Conservation (phyloP, 37 sponge, comb jelly and placozoan genomes). For the Beroe ovata region DNA sequence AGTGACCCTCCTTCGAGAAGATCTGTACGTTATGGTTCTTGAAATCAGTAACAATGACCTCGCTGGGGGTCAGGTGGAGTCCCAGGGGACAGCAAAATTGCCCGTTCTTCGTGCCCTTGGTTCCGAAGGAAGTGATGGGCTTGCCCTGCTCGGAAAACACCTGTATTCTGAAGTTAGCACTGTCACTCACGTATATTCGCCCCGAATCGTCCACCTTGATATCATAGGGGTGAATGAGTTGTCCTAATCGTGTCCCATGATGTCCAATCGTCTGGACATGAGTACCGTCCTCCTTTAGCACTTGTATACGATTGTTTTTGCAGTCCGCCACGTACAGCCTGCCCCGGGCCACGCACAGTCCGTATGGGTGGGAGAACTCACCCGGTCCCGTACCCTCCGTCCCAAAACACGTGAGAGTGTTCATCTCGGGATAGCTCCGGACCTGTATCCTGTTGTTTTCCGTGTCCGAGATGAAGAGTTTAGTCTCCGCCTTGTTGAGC, state of each 20-base stretch:
- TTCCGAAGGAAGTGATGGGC: not conserved
- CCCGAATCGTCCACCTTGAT: constrained; percentile 11
- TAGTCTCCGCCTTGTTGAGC: constrained; percentile 30
- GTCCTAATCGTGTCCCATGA: constrained; percentile 2
- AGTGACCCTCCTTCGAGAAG: not conserved
- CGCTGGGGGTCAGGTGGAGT: not conserved
- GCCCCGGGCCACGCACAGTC: not conserved
- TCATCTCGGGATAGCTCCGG: constrained; percentile 1
- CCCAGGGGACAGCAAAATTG: constrained; percentile 16
- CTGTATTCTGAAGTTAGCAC: constrained; percentile 49
- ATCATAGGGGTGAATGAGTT: constrained; percentile 34
- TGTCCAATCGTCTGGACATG: not conserved
- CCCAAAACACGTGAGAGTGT: constrained; percentile 5
- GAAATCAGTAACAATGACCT: not conserved
- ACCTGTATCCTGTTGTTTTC: constrained; percentile 30
- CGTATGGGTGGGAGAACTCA: constrained; percentile 33
- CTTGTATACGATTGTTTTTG: constrained; percentile 3
- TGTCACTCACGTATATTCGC: constrained; percentile 11
- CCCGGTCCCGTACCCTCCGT: not conserved
- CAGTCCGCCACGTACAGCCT: constrained; percentile 25
- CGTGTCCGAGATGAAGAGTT: constrained; percentile 28
- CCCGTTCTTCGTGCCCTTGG: constrained; percentile 5
- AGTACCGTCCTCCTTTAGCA: not conserved
- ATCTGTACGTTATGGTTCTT: constrained; percentile 37
- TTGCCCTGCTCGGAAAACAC: constrained; percentile 25